These are phyloP conservation scores for Calliphora vicina DNA, from an alignment of 1,140 invertebrate species.

Conservation along the genomic window DNA sequence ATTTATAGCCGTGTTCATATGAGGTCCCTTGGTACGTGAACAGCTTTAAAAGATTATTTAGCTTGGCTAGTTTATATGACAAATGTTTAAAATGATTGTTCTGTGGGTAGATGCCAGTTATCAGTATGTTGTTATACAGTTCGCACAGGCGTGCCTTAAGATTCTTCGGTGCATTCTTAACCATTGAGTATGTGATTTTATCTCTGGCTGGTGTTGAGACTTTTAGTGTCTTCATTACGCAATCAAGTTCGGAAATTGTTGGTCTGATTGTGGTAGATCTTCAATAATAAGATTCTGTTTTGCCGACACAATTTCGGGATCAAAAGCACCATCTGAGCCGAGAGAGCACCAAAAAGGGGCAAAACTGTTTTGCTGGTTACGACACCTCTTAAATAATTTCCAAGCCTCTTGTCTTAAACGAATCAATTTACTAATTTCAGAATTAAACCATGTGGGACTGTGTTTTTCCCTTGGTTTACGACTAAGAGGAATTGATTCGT, in stretches of 20 bases:
- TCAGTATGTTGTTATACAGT: background rate
- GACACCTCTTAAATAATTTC: background rate
- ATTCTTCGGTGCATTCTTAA: background rate
- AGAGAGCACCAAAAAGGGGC: too few species aligned
- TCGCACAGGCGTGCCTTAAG: background rate
- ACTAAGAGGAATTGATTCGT: background rate
- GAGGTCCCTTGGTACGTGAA: too few species aligned
- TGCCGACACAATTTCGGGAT: too few species aligned
- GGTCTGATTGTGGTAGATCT: too few species aligned
- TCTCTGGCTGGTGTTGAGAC: background rate
- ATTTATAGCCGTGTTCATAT: too few species aligned
- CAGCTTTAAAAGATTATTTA: too few species aligned
- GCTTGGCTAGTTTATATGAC: too few species aligned
- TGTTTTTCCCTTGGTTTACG: background rate
- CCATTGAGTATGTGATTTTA: background rate
- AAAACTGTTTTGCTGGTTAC: background rate
- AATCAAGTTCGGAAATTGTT: background rate
- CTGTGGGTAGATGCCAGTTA: too few species aligned
- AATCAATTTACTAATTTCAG: background rate
- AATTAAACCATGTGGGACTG: background rate
- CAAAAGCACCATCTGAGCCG: too few species aligned
- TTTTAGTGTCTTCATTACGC: background rate
- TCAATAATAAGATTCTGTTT: too few species aligned
- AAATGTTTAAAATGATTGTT: too few species aligned
- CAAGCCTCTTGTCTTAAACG: background rate